Conservation (phyloP, 2,113 vertebrate species). For the Empidonax alnorum region DNA sequence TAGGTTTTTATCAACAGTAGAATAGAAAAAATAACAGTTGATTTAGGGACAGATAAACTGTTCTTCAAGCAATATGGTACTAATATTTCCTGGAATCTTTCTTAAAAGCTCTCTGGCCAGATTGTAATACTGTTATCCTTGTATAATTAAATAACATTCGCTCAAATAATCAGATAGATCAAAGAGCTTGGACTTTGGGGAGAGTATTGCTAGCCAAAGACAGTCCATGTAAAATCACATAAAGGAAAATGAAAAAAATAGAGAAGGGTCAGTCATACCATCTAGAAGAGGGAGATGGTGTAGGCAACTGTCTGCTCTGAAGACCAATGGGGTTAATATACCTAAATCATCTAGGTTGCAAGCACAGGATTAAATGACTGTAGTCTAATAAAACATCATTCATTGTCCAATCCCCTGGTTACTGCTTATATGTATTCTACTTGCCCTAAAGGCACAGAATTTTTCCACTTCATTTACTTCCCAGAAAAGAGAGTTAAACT, state of each 20-base stretch:
- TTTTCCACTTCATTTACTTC: not conserved
- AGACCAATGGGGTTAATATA: not conserved
- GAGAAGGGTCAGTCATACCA: accelerated
- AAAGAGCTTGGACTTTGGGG: not conserved
- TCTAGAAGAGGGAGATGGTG: not conserved
- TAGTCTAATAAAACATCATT: not conserved
- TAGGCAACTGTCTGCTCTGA: not conserved
- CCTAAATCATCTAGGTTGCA: not conserved
- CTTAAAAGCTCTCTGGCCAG: not conserved
- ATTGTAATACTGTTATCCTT: not conserved
- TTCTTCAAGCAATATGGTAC: not conserved
- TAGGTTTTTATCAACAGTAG: not conserved
- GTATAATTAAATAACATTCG: not conserved
- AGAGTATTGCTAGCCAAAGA: not conserved
- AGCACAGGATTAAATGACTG: not conserved
- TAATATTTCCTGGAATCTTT: not conserved
- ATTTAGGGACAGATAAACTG: not conserved
- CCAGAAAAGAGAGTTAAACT: not conserved
- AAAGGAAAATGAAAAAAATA: not conserved
- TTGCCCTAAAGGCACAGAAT: not conserved
- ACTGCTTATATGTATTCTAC: not conserved
- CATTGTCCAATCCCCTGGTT: not conserved
- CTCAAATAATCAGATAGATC: not conserved
- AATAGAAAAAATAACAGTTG: not conserved
- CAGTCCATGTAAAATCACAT: not conserved